phyloP scores from a whole-genome alignment of 2,797 vertebrate species.

The Emys orbicularis region DNA sequence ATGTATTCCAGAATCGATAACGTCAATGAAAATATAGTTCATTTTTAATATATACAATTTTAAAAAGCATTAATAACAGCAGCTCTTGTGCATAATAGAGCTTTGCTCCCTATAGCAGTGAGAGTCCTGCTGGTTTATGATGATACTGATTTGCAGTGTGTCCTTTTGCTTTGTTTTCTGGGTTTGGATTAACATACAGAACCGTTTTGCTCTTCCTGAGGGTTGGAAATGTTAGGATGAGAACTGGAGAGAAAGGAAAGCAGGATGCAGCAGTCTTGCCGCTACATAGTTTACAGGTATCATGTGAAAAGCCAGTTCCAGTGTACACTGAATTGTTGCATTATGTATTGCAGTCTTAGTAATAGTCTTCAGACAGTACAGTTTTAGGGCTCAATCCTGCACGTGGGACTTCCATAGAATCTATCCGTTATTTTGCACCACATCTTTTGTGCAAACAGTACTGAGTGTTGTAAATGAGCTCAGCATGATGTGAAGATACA shows the following conservation, averaged over 20 bases:
- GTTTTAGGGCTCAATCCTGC: conserved; percentile 3
- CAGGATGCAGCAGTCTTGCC: conserved; percentile 3
- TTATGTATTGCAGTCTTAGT: conserved; percentile 36
- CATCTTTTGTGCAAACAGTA: neutral
- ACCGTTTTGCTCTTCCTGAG: conserved; percentile 21
- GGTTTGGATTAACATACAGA: conserved; percentile 54
- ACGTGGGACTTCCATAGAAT: neutral
- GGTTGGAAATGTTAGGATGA: conserved; percentile 29
- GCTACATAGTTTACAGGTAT: conserved; percentile 52
- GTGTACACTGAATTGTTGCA: conserved; percentile 26
- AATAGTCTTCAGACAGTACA: neutral
- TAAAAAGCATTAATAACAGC: conserved; percentile 61
- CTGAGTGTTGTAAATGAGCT: neutral
- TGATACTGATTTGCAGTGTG: conserved; percentile 53
- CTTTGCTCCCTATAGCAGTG: neutral
- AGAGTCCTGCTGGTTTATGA: conserved; percentile 41
- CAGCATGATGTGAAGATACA: neutral
- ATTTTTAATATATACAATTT: conserved; percentile 75
- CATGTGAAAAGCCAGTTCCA: conserved; percentile 37
- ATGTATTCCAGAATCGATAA: conserved; percentile 76
- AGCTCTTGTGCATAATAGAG: conserved; percentile 59
- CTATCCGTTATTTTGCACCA: neutral
- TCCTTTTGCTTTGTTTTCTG: conserved; percentile 57
- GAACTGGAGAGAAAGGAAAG: neutral
- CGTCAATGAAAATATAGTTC: conserved; percentile 68